Evolutionary conservation across 2,797 vertebrate genomes (phyloP), one percentile per base, ranked within the genome.

Genomic region (Phrynocephalus guinanensis): DNA sequence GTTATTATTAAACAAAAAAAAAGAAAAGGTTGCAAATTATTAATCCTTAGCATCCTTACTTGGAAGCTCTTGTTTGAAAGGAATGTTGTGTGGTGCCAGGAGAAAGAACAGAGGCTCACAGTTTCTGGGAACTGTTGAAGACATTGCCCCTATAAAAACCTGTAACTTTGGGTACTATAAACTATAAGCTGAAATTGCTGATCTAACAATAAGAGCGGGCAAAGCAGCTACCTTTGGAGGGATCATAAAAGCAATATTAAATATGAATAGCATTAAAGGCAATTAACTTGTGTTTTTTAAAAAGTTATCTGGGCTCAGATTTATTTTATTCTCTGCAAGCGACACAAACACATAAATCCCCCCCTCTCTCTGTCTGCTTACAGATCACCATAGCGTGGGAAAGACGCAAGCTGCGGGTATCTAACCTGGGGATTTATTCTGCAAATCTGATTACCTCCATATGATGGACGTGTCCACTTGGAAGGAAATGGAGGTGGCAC

Each of bases 401-500:
- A 77, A 89, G 92, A 30, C 85, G 0, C 85, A 70, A 76, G 85
- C 95, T 71, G 85, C 79, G 79, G 81, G 89, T 78, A 22, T 83
- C 85, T 5, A 75, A 79, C 1, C 88, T 5, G 44, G 90, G 94
- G 93, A 92, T 93, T 94, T 95, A 90, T 89, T 94, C 94, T 87
- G 83, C 90, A 91, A 81, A 93, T 88, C 93, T 95, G 95, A 93
- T 95, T 93, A 94, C 92, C 50, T 70, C 78, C 72, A 72, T 96
- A 96, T 95, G 93, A 97, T 97, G 94, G 94, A 97, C 92, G 93
- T 95, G 93, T 93, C 96, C 95, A 91, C 95, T 94, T 96, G 95
- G 93, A 96, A 95, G 90, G 96, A 95, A 92, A 99, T 99, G 98
- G 98, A 99, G 95, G 98, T 99, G 94, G 98, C 98, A 52, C 97